phyloP scores from a whole-genome alignment of 2,113 vertebrate genomes.

The Grammomys surdaster region DNA sequence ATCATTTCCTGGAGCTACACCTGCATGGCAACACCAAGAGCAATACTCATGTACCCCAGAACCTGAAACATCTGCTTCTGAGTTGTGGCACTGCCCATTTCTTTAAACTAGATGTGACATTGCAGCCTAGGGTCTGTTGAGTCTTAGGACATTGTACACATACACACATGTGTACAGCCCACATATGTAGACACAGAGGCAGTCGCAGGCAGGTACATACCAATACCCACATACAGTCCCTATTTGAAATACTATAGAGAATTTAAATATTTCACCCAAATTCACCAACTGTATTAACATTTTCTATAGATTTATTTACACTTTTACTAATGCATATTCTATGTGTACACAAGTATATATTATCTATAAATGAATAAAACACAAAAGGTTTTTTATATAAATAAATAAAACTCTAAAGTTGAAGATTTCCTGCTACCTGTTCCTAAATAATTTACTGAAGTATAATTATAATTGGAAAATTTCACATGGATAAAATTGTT shows the following conservation, averaged over 20 bases:
- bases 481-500: background rate
- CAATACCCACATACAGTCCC: background rate
- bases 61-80: background rate
- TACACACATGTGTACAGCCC: background rate
- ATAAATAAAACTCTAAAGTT: background rate
- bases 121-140: background rate
- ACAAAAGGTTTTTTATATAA: background rate
- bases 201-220: background rate
- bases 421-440: background rate
- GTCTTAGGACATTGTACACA: no score
- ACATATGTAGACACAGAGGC: background rate
- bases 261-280: background rate
- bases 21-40: background rate
- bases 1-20: background rate
- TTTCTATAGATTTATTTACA: background rate
- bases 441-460: background rate
- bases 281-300: background rate
- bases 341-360: background rate
- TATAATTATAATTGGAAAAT: no score
- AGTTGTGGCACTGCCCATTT: background rate
- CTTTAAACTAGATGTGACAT: background rate
- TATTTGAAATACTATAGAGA: background rate
- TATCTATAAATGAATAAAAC: background rate
- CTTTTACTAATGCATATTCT: background rate
- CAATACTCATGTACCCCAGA: rapidly evolving